These are phyloP conservation scores for Protobothrops flavoviridis DNA, from an alignment of 2,113 vertebrate species.

Conservation along the genomic window DNA sequence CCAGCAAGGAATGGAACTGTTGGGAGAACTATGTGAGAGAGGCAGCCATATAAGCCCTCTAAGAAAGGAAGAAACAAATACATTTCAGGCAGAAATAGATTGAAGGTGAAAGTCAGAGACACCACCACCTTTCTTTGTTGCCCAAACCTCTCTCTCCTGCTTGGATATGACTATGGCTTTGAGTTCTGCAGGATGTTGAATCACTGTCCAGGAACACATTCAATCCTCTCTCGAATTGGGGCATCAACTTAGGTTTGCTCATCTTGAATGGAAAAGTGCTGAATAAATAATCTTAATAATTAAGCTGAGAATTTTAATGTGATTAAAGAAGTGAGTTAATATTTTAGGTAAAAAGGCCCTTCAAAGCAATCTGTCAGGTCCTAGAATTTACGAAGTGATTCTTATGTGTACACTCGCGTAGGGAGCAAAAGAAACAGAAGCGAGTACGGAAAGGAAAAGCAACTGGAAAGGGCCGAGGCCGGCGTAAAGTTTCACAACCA, in stretches of 20 bases:
- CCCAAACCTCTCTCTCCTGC: not conserved
- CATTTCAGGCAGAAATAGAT: not conserved
- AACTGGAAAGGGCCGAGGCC: not conserved
- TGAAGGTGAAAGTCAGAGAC: not conserved
- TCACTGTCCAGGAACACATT: not conserved
- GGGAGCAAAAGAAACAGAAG: constrained; percentile 47
- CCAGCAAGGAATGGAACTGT: not conserved
- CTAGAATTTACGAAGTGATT: not conserved
- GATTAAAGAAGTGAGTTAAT: not conserved
- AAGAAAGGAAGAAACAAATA: not conserved
- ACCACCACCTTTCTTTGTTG: not conserved
- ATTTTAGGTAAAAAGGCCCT: not conserved
- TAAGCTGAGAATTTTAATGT: not conserved
- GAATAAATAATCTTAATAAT: not conserved
- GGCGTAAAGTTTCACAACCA: not conserved
- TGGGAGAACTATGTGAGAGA: not conserved
- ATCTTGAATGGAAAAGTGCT: not conserved
- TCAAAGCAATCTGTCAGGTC: not conserved
- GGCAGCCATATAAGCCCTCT: not conserved
- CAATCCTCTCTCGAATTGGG: not conserved
- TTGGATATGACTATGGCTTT: not conserved
- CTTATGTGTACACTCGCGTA: constrained; percentile 37
- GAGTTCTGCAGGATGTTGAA: not conserved
- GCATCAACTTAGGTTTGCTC: not conserved
- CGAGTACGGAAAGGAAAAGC: constrained; percentile 41